These are phyloP conservation scores for Drosophila setosimentum DNA, from an alignment of 2,888 invertebrate genomes.

Conservation along the genomic window DNA sequence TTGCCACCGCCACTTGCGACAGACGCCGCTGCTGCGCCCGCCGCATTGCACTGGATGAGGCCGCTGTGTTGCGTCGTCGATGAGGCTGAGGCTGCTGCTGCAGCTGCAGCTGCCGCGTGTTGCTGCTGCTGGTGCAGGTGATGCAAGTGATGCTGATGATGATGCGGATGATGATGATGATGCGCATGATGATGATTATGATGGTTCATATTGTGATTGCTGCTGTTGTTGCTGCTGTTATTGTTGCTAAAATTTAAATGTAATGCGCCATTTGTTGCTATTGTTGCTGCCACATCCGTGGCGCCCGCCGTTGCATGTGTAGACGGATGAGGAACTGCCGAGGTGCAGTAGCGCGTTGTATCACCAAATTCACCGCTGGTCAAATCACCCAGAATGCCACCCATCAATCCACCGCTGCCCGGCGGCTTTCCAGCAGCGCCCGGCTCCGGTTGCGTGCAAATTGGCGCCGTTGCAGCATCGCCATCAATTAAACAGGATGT, in stretches of 20 bases:
- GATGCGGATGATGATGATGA: slow-evolving; percentile 64
- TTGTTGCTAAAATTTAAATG: slow-evolving; percentile 83
- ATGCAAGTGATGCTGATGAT: slow-evolving; percentile 68
- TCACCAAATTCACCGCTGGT: slow-evolving; percentile 84
- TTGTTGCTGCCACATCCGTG: slow-evolving; percentile 26
- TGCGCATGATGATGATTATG: slow-evolving; percentile 67
- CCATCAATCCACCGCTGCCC: slow-evolving; percentile 82
- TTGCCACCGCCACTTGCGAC: slow-evolving; percentile 30
- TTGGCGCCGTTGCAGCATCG: slow-evolving; percentile 82
- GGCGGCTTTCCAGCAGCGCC: slow-evolving; percentile 79
- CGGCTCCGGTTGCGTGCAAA: slow-evolving; percentile 85
- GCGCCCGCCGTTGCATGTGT: slow-evolving; percentile 36
- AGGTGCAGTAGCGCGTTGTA: slow-evolving; percentile 83
- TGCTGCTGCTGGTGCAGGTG: slow-evolving; percentile 42
- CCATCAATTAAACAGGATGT: slow-evolving; percentile 76
- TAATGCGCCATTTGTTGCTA: slow-evolving; percentile 77
- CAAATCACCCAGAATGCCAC: slow-evolving; percentile 83
- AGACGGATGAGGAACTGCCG: slow-evolving; percentile 74
- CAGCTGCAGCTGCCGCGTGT: slow-evolving; percentile 37
- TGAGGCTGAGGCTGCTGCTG: slow-evolving; percentile 37
- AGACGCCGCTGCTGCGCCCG: slow-evolving; percentile 37
- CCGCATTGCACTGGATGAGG: slow-evolving; percentile 85
- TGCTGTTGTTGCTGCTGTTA: slow-evolving; percentile 73
- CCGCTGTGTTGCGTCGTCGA: slow-evolving; percentile 75
- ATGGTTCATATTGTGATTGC: slow-evolving; percentile 42